Evolutionary conservation across 2,797 vertebrate genomes (phyloP).

Genomic region (Allenopithecus nigroviridis): DNA sequence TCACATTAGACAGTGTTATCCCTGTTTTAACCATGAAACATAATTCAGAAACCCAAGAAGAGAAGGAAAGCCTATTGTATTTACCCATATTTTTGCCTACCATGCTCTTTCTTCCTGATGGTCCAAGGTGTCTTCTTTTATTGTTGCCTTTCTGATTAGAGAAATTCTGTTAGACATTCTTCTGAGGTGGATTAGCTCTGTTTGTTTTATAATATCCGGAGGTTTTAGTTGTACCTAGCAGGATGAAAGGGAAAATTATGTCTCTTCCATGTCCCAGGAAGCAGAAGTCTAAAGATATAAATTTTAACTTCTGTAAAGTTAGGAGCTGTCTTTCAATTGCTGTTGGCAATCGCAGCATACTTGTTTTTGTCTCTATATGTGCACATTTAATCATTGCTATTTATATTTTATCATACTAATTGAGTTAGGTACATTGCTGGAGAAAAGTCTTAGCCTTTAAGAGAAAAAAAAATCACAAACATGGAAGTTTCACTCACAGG

Average conservation of each 20-base stretch:
- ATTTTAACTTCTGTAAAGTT: neutral
- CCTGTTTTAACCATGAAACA: neutral
- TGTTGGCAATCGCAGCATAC: neutral
- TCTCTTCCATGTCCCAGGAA: neutral
- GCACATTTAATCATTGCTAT: neutral
- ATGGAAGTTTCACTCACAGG: neutral
- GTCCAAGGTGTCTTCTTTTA: neutral
- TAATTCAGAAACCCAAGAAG: slow-evolving; percentile 33
- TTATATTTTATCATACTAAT: neutral
- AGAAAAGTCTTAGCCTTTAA: neutral
- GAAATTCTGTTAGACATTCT: neutral
- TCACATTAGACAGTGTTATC: neutral
- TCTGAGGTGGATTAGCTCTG: neutral
- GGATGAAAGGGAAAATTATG: neutral
- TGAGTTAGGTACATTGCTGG: neutral
- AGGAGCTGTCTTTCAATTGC: neutral
- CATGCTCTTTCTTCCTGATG: neutral
- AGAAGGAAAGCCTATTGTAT: neutral
- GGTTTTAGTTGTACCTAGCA: neutral
- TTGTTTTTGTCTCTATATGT: neutral
- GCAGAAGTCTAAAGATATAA: neutral
- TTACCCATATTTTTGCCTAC: neutral
- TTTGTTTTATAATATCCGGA: neutral
- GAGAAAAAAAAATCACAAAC: neutral
- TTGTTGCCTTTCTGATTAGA: neutral